Percentiles rank a stretch among this genome's conserved stretches.
phyloP scores from a whole-genome alignment of 2,797 vertebrate species.

The Cossypha heuglini region DNA sequence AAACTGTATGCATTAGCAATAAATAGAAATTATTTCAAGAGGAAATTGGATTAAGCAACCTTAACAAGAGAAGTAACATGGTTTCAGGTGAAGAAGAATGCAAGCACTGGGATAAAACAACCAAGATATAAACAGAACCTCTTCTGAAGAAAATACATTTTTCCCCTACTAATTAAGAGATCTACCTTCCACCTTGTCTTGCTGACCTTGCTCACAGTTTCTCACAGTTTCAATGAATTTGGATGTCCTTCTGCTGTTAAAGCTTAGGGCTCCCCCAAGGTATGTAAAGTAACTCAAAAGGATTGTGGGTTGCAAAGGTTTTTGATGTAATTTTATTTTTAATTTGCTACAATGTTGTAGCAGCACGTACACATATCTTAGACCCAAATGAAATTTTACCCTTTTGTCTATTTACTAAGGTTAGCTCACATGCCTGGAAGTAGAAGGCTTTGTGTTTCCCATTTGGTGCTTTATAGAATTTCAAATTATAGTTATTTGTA shows the following conservation, averaged over 20 bases:
- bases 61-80: background rate
- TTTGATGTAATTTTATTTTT: background rate
- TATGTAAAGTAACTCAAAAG: background rate
- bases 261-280: background rate
- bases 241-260: background rate
- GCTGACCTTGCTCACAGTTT: background rate
- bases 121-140: background rate
- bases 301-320: background rate
- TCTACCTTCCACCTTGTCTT: background rate
- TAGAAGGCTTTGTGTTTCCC: background rate
- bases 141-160: background rate
- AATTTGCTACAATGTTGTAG: background rate
- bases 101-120: background rate
- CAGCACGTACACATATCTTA: background rate
- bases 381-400: background rate
- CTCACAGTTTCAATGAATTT: background rate
- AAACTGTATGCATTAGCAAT: background rate
- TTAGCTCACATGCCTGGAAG: background rate
- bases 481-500: background rate
- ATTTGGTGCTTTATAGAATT: background rate
- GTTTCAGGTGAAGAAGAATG: background rate
- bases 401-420: background rate
- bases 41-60: background rate
- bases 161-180: background rate
- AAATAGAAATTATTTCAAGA: background rate